Evolutionary conservation across 2,113 vertebrate genomes (phyloP).

Genomic region (Etia nguti): DNA sequence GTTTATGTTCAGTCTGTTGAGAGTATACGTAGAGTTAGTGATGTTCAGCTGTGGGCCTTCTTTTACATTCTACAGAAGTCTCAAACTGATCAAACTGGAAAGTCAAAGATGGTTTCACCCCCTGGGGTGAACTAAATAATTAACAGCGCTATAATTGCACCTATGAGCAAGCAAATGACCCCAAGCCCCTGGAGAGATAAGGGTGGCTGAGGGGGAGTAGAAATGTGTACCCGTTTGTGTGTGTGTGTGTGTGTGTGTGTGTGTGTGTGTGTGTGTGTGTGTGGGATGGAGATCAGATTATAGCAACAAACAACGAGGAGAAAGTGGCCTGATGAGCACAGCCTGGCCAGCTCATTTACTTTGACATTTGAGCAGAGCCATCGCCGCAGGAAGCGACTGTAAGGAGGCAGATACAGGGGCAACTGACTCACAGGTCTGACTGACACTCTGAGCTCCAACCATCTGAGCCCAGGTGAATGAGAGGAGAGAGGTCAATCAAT

Average conservation of each 20-base stretch:
- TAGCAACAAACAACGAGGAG: slow-evolving; percentile 19
- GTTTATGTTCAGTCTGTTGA: not conserved
- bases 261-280: not conserved
- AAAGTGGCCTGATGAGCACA: slow-evolving; percentile 46
- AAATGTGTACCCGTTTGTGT: not conserved
- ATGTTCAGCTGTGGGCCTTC: slow-evolving; percentile 12
- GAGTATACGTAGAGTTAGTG: not conserved
- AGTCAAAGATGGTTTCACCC: slow-evolving; percentile 31
- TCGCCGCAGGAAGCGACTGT: slow-evolving; percentile 28
- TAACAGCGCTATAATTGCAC: slow-evolving; percentile 74
- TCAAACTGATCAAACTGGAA: slow-evolving; percentile 47
- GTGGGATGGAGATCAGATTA: not conserved
- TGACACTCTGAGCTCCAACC: slow-evolving; percentile 38
- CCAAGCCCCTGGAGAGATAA: slow-evolving; percentile 19
- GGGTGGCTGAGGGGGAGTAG: not conserved
- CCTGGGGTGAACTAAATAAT: slow-evolving; percentile 67
- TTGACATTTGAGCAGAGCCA: slow-evolving; percentile 64
- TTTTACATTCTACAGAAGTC: slow-evolving; percentile 12
- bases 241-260: not conserved
- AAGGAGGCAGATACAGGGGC: slow-evolving; percentile 13
- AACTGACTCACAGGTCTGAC: slow-evolving; percentile 24
- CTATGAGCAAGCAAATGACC: slow-evolving; percentile 65
- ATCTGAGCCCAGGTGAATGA: slow-evolving; percentile 46
- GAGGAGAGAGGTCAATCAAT: slow-evolving; percentile 49
- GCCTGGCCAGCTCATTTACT: slow-evolving; percentile 57